Evolutionary conservation across 1,140 invertebrate species (phyloP), one percentile per base, ranked within the genome.

Genomic region (Camponotus pennsylvanicus): DNA sequence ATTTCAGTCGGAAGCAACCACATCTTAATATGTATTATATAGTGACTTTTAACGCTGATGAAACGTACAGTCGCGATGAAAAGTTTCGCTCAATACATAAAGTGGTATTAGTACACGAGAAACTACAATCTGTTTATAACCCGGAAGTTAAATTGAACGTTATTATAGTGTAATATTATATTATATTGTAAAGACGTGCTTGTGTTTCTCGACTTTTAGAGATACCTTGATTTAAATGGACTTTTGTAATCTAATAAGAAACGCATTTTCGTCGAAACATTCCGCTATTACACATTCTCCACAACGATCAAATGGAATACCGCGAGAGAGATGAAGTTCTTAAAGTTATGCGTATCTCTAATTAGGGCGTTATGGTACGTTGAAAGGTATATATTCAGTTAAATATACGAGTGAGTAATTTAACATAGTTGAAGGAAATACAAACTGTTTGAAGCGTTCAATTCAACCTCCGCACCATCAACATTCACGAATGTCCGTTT

Each of bases 21-120:
- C 73, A 45, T 73, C 71, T 89, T 89, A 88, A 89, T 89, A 86
- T 57, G 59, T 86, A 64, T 86, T 80, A 76, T 71, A 86, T 85
- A 85, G 83, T 69, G 87, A 89, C 82, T 89, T 88, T 52, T 76
- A 59, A 71, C 63, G 32, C n/a, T 55, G 27, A n/a, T 13, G 59
- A 37, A 57, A 78, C 34, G 40, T 61, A 77, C 73, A 85, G 34
- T 18, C 27, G 5, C 11, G 21, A 27, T 13, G 21, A 45, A 75
- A 45, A 83, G 55, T 59, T 76, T 83, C 42, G 27, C 15, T 59
- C 18, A 45, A 83, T 71, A 80, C 40, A 15, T 69, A 82, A 59
- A 71, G 21, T 55, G 21, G 37, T 9, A 57, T 21, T 45, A 45
- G 27, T 37, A 32, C 32, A 32, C 32, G 27, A 32, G 70, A 77